Conservation (phyloP, 2,888 invertebrate species). For the Tetragnatha montana region DNA sequence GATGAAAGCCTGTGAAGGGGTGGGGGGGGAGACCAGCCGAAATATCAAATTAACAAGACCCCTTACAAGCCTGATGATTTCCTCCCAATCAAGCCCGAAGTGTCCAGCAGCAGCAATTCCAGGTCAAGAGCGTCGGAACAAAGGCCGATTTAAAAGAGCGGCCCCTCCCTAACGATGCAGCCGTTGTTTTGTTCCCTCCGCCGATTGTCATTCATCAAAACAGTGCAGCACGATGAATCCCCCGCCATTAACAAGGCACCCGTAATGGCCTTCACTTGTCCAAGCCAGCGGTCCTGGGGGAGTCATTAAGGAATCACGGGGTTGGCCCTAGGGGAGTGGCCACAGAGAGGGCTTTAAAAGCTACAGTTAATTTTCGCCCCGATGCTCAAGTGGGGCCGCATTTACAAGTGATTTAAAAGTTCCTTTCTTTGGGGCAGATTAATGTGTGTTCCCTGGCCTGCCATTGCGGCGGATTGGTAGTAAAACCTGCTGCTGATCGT, state of each 20-base stretch:
- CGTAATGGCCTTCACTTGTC: constrained; percentile 65
- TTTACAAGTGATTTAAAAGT: constrained; percentile 48
- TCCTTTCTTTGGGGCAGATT: constrained; percentile 39
- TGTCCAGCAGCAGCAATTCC: not conserved
- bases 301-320: constrained; percentile 66
- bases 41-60: too few relatives aligned
- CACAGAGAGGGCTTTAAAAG: constrained; percentile 53
- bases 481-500: not conserved
- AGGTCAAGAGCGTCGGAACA: not conserved
- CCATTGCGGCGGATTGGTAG: not conserved
- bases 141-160: constrained; percentile 28
- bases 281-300: constrained; percentile 55
- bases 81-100: not conserved
- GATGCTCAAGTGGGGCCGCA: constrained; percentile 35
- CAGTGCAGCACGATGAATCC: constrained; percentile 67
- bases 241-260: constrained; percentile 63
- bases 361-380: constrained; percentile 59
- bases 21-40: too few relatives aligned
- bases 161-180: constrained; percentile 37
- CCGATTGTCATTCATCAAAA: constrained; percentile 69
- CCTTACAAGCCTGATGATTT: not conserved
- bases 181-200: constrained; percentile 57
- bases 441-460: too few relatives aligned
- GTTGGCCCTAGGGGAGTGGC: constrained; percentile 46
- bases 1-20: too few relatives aligned